Conservation (phyloP, 1,140 invertebrate species). For the Dendrolimus kikuchii region DNA sequence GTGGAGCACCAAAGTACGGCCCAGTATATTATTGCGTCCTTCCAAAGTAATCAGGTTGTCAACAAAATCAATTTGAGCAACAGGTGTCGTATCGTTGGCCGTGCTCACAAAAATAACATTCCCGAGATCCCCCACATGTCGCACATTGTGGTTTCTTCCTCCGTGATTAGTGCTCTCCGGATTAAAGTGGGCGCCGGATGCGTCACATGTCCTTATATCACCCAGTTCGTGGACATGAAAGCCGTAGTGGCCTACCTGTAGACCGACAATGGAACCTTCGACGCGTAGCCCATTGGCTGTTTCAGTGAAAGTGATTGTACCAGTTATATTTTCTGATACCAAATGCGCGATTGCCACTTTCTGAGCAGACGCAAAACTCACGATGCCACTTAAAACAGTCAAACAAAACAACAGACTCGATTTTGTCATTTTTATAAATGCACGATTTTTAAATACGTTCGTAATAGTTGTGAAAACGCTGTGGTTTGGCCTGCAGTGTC, state of each 20-base stretch:
- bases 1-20: conserved; percentile 86
- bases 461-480: not conserved
- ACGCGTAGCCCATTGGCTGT: conserved; percentile 69
- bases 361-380: conserved; percentile 11
- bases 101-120: conserved; percentile 79
- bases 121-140: conserved; percentile 93
- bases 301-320: conserved; percentile 69
- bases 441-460: not conserved
- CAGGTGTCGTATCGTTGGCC: conserved; percentile 51
- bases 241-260: conserved; percentile 77
- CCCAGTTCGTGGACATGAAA: conserved; percentile 91
- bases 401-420: conserved; percentile 6
- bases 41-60: conserved; percentile 78
- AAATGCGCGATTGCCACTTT: conserved; percentile 33
- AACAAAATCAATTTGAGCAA: conserved; percentile 74
- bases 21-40: conserved; percentile 79
- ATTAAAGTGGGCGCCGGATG: conserved; percentile 82
- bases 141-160: conserved; percentile 43
- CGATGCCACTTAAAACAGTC: conserved; percentile 8
- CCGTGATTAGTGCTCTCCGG: conserved; percentile 63
- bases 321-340: conserved; percentile 28
- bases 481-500: not conserved
- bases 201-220: conserved; percentile 78
- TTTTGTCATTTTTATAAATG: conserved; percentile 3
- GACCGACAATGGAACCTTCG: conserved; percentile 77